Evolutionary conservation across 2,888 invertebrate species (phyloP).

Genomic region (Amphipoea lucens): DNA sequence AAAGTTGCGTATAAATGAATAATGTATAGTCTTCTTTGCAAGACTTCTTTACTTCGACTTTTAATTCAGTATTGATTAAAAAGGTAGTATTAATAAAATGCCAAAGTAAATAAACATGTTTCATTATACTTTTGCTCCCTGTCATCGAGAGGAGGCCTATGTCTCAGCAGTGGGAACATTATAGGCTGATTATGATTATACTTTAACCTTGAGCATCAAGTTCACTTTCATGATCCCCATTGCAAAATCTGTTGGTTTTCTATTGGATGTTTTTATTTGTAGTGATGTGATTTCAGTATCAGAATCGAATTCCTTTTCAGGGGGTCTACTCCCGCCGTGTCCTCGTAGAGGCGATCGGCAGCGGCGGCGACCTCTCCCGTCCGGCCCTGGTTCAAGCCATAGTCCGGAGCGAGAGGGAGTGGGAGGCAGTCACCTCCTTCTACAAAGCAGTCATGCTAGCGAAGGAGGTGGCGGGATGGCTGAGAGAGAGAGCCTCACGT

Average conservation of each 20-base stretch:
- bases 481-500: too few species aligned
- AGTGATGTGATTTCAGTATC: constrained; percentile 15
- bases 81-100: background rate
- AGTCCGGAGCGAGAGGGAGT: too few species aligned
- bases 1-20: constrained; percentile 25
- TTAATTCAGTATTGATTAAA: constrained; percentile 17
- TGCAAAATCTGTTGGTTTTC: constrained; percentile 28
- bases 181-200: background rate
- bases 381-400: too few species aligned
- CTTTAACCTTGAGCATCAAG: background rate
- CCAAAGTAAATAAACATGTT: background rate
- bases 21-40: constrained; percentile 1
- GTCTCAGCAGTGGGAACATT: too few species aligned
- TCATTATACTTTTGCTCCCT: constrained; percentile 10
- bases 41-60: background rate
- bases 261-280: background rate
- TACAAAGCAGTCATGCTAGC: too few species aligned
- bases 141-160: too few species aligned
- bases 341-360: too few species aligned
- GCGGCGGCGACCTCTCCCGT: too few species aligned
- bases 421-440: too few species aligned
- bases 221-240: constrained; percentile 54
- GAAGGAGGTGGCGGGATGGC: too few species aligned
- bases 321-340: background rate
- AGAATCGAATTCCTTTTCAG: constrained; percentile 35